Conservation (phyloP, 2,797 vertebrate genomes). For the Petrocephalus sullivani region DNA sequence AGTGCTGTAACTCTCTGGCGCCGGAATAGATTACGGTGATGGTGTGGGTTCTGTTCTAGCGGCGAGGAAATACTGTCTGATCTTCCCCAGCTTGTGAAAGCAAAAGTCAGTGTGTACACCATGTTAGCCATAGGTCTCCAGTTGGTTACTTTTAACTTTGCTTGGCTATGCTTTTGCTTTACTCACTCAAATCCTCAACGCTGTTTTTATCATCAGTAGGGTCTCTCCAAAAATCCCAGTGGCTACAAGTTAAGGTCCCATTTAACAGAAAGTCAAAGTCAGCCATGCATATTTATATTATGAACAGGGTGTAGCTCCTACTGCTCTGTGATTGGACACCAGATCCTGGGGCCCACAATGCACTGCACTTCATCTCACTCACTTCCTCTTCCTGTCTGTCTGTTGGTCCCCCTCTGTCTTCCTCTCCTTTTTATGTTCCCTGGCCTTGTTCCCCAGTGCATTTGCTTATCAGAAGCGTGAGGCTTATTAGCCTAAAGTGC, state of each 20-base stretch:
- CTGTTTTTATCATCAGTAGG: background rate
- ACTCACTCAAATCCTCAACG: background rate
- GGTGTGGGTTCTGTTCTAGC: background rate
- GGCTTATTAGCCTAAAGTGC: background rate
- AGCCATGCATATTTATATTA: background rate
- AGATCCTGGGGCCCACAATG: background rate
- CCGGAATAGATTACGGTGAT: background rate
- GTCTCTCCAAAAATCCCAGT: background rate
- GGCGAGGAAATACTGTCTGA: background rate
- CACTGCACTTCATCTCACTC: background rate
- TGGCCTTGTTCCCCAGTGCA: background rate
- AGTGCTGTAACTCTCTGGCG: background rate
- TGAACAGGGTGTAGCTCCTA: background rate
- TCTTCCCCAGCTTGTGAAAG: background rate
- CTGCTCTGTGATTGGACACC: background rate
- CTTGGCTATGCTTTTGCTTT: background rate
- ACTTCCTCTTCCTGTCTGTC: background rate
- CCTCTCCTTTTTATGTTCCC: background rate
- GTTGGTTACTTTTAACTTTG: background rate
- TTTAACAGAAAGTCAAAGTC: background rate
- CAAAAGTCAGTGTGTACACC: background rate
- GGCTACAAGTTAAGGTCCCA: background rate
- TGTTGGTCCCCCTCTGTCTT: background rate
- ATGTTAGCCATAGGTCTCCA: background rate
- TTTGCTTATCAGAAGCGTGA: background rate